Base-by-base conservation (phyloP, 2,113 vertebrate species). In the Tichodroma muraria region DNA sequence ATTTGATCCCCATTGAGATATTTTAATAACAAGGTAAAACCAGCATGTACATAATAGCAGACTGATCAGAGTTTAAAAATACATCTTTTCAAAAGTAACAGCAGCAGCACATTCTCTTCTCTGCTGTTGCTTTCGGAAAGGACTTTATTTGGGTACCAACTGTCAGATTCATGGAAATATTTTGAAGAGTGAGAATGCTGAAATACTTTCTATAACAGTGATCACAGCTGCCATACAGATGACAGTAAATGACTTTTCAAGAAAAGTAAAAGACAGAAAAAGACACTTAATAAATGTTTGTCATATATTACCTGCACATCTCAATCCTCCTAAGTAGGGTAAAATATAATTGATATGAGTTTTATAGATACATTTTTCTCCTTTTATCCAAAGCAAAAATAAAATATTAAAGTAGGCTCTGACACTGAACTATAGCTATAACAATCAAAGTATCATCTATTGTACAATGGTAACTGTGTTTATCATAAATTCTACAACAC, bases 1-100 rank as follows among this genome's bases (percentile, higher is more conserved):
- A 89, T 94, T 86, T 90, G 64, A 96, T 96, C 65, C 89, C 64
- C 35, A 1, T 81, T 95, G 47, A 90, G 85, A 93, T 94, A 91
- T 86, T 93, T 88, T 94, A 96, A 91, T 95, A 94, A 88, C n/a
- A 91, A 93, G 76, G 80, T 95, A 96, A 93, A 88, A 91, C 7
- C 35, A 89, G 79, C 64, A 88, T 42, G 52, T n/a, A 71, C 57
- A 90, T 63, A 91, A 94, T 86, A 95, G 79, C 35, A 83, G 64
- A 38, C 47, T 93, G 52, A 95, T 40, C 44, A n/a, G 54, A 76
- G 44, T 52, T 93, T 90, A 63, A 91, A 93, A 89, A 89, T 73
- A 89, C 89, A 54, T 80, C 93, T 91, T 77, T 90, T 95, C 82
- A 80, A 85, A 88, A 83, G 71, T 88, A 91, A 88, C 63, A 93